phyloP scores from a whole-genome alignment of 1,140 invertebrate genomes.

The Galendromus occidentalis region DNA sequence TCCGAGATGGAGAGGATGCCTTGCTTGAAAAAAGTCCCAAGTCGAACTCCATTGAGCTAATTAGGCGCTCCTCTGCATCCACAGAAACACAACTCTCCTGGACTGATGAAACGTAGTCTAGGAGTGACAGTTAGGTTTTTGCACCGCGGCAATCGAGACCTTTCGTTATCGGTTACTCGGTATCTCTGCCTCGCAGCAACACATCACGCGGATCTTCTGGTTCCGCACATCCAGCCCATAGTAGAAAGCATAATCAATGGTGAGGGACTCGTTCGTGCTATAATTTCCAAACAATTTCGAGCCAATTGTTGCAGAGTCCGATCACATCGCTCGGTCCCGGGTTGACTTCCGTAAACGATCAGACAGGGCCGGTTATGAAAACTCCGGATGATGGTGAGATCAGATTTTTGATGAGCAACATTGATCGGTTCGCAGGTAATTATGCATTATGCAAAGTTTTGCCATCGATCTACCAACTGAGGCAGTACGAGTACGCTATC shows the following conservation, averaged over 20 bases:
- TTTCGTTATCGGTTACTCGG: slow-evolving; percentile 67
- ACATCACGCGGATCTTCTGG: slow-evolving; percentile 60
- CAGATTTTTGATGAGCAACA: too few species aligned
- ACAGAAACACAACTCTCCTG: slow-evolving; percentile 66
- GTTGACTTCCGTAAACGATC: too few species aligned
- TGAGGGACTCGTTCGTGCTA: too few species aligned
- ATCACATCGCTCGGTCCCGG: too few species aligned
- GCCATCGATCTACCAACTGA: slow-evolving; percentile 66
- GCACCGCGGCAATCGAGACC: slow-evolving; percentile 65
- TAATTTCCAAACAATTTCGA: too few species aligned
- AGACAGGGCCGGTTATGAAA: too few species aligned
- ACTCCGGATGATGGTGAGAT: too few species aligned
- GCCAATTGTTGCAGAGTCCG: too few species aligned
- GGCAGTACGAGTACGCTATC: slow-evolving; percentile 45
- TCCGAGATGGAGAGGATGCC: too few species aligned
- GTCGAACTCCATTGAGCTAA: too few species aligned
- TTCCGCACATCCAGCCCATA: slow-evolving; percentile 64
- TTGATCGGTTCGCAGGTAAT: slow-evolving; percentile 39
- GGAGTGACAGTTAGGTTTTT: slow-evolving; percentile 77
- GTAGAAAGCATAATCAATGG: slow-evolving; percentile 69
- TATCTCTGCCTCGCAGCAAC: slow-evolving; percentile 80
- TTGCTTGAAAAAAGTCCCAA: too few species aligned
- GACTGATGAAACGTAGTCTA: slow-evolving; percentile 66
- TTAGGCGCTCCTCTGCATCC: slow-evolving; percentile 22
- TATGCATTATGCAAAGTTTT: slow-evolving; percentile 60